These are phyloP conservation scores for Frieseomelitta varia DNA, from an alignment of 1,140 invertebrate species.

Conservation along the genomic window DNA sequence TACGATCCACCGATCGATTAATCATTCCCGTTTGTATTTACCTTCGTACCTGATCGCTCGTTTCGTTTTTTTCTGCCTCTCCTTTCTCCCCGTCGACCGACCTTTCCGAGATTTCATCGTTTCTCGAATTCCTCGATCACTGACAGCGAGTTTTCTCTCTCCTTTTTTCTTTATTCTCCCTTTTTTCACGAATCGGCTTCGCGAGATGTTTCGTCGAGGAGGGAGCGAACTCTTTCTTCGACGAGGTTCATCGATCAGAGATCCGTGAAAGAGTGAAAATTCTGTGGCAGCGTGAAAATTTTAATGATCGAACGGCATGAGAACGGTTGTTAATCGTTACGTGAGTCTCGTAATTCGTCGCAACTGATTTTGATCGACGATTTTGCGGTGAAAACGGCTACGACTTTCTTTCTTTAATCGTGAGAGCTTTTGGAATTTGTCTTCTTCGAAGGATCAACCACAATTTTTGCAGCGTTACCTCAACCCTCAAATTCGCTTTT, in stretches of 20 bases:
- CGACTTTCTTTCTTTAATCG: not conserved
- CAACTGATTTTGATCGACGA: conserved; percentile 16
- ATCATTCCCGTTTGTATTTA: conserved; percentile 78
- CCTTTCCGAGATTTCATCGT: conserved; percentile 69
- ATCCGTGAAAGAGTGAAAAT: conserved; percentile 75
- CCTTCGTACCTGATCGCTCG: conserved; percentile 66
- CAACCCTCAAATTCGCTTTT: too few relatives aligned
- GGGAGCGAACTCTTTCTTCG: conserved; percentile 64
- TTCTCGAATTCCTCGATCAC: conserved; percentile 60
- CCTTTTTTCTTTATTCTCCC: conserved; percentile 15
- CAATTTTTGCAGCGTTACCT: not conserved
- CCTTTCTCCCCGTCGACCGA: not conserved
- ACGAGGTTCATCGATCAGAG: conserved; percentile 76
- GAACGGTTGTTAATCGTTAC: conserved; percentile 78
- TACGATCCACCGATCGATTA: conserved; percentile 77
- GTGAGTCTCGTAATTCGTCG: not conserved
- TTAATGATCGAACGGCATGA: conserved; percentile 80
- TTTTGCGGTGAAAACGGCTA: not conserved
- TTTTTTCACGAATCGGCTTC: conserved; percentile 60
- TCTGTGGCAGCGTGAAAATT: conserved; percentile 78
- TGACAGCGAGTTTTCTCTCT: conserved; percentile 20
- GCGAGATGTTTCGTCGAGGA: conserved; percentile 66
- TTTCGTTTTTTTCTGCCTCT: conserved; percentile 34
- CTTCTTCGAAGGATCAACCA: not conserved
- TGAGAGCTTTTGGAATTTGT: not conserved